phyloP scores from a whole-genome alignment of 2,888 invertebrate genomes.

The Agrotis exclamationis region DNA sequence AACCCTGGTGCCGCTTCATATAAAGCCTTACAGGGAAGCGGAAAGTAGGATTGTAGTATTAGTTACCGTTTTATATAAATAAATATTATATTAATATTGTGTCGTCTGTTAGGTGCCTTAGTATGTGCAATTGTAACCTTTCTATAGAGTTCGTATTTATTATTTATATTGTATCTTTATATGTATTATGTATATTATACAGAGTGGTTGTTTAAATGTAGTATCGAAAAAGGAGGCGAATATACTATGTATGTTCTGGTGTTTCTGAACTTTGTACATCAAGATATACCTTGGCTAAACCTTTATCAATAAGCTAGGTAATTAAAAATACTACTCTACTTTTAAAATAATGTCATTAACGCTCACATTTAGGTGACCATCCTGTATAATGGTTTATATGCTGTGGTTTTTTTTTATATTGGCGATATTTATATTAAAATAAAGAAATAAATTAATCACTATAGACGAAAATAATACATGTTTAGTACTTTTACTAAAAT shows the following conservation, averaged over 20 bases:
- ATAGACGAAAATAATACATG: conserved; percentile 39
- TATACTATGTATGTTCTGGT: not conserved
- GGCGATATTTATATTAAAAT: conserved; percentile 43
- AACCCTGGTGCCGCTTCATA: conserved; percentile 53
- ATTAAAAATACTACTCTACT: too few species aligned
- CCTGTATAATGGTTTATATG: conserved; percentile 16
- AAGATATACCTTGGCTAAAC: not conserved
- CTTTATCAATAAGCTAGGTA: not conserved
- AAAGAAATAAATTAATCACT: conserved; percentile 41
- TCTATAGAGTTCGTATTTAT: conserved; percentile 53
- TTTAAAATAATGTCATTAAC: not conserved
- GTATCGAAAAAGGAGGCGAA: not conserved
- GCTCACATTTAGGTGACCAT: conserved; percentile 10
- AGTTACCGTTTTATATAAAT: conserved; percentile 55
- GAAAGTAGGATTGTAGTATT: conserved; percentile 42
- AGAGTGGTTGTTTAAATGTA: conserved; percentile 36
- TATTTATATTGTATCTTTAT: conserved; percentile 21
- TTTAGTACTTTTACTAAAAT: conserved; percentile 45
- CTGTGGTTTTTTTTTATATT: conserved; percentile 28
- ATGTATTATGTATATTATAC: conserved; percentile 9
- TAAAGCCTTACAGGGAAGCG: conserved; percentile 19
- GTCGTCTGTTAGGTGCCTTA: conserved; percentile 67
- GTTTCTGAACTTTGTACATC: not conserved
- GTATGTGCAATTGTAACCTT: conserved; percentile 63
- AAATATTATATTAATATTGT: conserved; percentile 59